A percentile compares a stretch with the other conserved stretches of the same genome.
Conservation (phyloP, 2,113 vertebrate species). For the Nestor notabilis region DNA sequence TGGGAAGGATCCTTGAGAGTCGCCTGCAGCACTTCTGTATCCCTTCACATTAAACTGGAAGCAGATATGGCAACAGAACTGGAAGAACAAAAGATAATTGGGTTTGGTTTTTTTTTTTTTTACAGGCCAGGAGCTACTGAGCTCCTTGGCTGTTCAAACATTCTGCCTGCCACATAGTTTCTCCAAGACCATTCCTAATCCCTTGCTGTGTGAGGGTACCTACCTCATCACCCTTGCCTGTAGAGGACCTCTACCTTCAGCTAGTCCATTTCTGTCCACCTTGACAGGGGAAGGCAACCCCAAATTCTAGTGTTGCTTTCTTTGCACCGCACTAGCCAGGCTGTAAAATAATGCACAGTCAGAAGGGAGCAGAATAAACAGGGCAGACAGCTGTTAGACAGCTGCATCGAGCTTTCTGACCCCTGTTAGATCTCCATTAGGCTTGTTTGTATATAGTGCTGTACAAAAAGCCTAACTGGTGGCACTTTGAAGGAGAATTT, state of each 20-base stretch:
- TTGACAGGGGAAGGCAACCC: background rate
- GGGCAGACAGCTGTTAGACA: slow-evolving; percentile 41
- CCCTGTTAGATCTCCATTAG: slow-evolving; percentile 3
- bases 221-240: background rate
- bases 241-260: background rate
- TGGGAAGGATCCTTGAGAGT: background rate
- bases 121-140: background rate
- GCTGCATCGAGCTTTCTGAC: slow-evolving; percentile 42
- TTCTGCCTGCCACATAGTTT: background rate
- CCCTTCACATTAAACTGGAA: background rate
- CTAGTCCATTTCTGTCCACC: background rate
- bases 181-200: background rate
- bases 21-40: background rate
- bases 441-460: slow-evolving; percentile 43
- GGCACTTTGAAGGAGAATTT: slow-evolving; percentile 37
- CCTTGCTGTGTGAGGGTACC: background rate
- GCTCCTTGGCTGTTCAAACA: background rate
- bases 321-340: background rate
- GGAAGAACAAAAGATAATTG: background rate
- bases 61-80: background rate
- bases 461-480: slow-evolving; percentile 39
- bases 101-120: background rate
- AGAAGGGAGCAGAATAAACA: background rate
- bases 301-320: background rate
- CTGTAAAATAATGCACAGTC: background rate